Evolutionary conservation across 1,140 invertebrate species (phyloP), one percentile per base, ranked within the genome.

Genomic region (Pentalonia nigronervosa): DNA sequence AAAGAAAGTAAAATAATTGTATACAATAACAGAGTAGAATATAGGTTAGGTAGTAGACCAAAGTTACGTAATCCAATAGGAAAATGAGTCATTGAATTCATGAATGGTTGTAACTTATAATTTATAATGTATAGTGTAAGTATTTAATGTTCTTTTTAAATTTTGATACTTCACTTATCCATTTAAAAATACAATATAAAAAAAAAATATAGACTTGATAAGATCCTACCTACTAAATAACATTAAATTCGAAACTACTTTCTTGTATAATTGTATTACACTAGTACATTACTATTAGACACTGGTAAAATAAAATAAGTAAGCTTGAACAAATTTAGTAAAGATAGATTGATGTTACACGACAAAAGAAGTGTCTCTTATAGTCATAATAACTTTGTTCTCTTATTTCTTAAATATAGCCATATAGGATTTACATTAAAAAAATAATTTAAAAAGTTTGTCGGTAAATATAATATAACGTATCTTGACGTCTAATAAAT

Each of bases 1-100:
- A 76, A 76, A 76, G 60, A 76, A 76, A 76, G 60, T 76, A 20
- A 76, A 76, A 76, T 67, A n/a, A 76, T n/a, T 76, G 14, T 76
- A 76, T 76, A 76, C 60, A 76, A 76, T 34, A 76, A 76, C 60
- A 76, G 23, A 76, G 23, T n/a, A 76, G 60, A 76, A 76, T 67
- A 67, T 41, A 67, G n/a, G n/a, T n/a, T 41, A 67, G n/a, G n/a
- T n/a, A n/a, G n/a, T 76, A 76, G n/a, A 76, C 60, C 11, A 0
- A 76, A 76, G 60, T 76, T 76, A 76, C 14, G 60, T n/a, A 76
- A 76, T 76, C 30, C 7, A 76, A 76, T 76, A 67, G 30, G 60
- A 67, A 76, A 76, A 76, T 76, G 60, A n/a, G 14, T 76, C n/a
- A 76, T 76, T 76, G 60, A 76, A 76, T 76, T 76, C 1, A 76